Percentiles rank a stretch among this genome's conserved stretches.
Evolutionary conservation across 2,113 vertebrate species (phyloP).

Genomic region (Alaudala cheleensis): DNA sequence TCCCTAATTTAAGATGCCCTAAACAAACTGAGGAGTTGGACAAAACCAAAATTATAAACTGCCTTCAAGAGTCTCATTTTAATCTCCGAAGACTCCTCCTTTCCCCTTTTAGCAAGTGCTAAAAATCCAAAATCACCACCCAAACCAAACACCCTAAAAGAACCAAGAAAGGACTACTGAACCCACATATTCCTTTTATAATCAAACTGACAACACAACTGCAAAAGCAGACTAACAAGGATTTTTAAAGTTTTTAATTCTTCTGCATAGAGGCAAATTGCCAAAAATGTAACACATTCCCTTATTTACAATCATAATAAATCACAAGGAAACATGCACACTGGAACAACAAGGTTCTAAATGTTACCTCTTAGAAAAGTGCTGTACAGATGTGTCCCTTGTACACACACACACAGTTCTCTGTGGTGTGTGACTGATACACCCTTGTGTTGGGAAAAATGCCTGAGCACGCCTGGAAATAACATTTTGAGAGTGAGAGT

Average conservation of each 20-base stretch:
- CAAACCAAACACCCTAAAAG: not conserved
- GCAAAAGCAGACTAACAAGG: not conserved
- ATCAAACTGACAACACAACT: not conserved
- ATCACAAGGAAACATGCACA: slow-evolving; percentile 1
- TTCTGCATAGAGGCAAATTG: slow-evolving; percentile 15
- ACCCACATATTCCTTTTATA: not conserved
- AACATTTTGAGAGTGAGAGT: not conserved
- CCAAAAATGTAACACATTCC: not conserved
- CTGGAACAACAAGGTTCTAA: not conserved
- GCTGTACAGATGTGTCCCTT: not conserved
- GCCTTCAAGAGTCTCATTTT: not conserved
- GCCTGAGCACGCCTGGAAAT: not conserved
- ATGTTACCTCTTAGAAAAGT: not conserved
- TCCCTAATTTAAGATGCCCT: not conserved
- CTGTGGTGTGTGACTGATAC: not conserved
- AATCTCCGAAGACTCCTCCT: not conserved
- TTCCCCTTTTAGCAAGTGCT: not conserved
- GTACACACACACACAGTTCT: fast-evolving
- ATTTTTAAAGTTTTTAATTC: slow-evolving; percentile 14
- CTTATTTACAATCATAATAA: slow-evolving; percentile 12
- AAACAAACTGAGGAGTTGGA: not conserved
- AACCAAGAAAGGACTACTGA: not conserved
- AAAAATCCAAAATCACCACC: not conserved
- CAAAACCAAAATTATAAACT: not conserved
- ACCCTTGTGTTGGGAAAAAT: not conserved